phyloP scores from a whole-genome alignment of 2,888 invertebrate species.

The Bellardia bayeri region DNA sequence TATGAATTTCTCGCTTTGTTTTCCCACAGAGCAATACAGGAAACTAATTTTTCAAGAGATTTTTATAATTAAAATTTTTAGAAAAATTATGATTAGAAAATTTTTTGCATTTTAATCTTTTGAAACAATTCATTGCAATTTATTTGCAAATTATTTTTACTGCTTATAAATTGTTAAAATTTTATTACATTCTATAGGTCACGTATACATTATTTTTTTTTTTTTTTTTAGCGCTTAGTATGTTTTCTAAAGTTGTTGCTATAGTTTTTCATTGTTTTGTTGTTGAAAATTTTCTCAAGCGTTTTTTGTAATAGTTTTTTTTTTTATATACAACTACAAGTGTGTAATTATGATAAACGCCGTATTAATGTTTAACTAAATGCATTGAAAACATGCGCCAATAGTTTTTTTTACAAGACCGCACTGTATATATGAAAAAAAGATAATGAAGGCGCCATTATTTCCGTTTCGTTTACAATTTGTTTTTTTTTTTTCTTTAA shows the following conservation, averaged over 20 bases:
- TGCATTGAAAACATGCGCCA: conserved; percentile 50
- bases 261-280: conserved; percentile 25
- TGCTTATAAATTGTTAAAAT: background rate
- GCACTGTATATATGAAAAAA: conserved; percentile 47
- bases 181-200: conserved; percentile 36
- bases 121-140: background rate
- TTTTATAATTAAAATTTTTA: no score
- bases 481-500: conserved; percentile 15
- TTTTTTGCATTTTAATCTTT: no score
- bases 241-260: conserved; percentile 4
- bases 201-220: conserved; percentile 36
- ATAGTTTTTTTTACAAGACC: conserved; percentile 45
- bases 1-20: background rate
- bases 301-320: conserved; percentile 25
- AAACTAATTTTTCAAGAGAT: no score
- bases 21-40: no score
- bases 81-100: no score
- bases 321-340: background rate
- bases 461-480: conserved; percentile 62
- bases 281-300: conserved; percentile 53
- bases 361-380: conserved; percentile 48
- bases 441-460: conserved; percentile 66
- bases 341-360: conserved; percentile 60
- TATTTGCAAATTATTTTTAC: no score
- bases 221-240: background rate